These are phyloP conservation scores for Notocelia uddmanniana DNA, from an alignment of 2,888 invertebrate species.

Conservation along the genomic window DNA sequence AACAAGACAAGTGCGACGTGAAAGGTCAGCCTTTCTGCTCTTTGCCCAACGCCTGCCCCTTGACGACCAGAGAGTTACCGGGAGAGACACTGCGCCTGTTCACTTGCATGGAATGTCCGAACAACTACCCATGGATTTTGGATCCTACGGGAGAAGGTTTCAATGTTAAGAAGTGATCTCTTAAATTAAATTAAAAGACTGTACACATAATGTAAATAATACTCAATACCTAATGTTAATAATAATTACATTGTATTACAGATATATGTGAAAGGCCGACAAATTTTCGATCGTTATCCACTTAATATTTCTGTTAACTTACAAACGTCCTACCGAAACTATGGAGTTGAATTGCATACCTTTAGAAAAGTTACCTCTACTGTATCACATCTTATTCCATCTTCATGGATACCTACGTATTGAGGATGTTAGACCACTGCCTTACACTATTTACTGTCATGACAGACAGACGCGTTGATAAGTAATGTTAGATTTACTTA, in stretches of 20 bases:
- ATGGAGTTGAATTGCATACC: not conserved
- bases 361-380: not conserved
- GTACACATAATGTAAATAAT: constrained; percentile 84
- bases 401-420: constrained; percentile 47
- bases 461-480: constrained; percentile 58
- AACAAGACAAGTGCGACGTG: constrained; percentile 95
- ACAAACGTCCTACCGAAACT: not conserved
- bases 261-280: constrained; percentile 62
- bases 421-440: constrained; percentile 50
- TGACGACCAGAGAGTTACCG: constrained; percentile 95
- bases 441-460: constrained; percentile 55
- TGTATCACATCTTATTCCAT: not conserved
- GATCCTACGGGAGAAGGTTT: constrained; percentile 98
- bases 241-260: constrained; percentile 57
- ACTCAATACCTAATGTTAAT: constrained; percentile 79
- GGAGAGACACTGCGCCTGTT: constrained; percentile 96
- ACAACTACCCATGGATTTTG: constrained; percentile 97
- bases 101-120: constrained; percentile 98
- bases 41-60: constrained; percentile 95
- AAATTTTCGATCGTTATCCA: constrained; percentile 52
- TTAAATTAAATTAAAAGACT: constrained; percentile 81
- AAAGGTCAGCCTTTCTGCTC: constrained; percentile 97
- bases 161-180: constrained; percentile 91
- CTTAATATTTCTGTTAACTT: constrained; percentile 42
- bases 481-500: constrained; percentile 62